These are phyloP conservation scores for Plebejus argus DNA, from an alignment of 2,888 invertebrate genomes.

Conservation along the genomic window DNA sequence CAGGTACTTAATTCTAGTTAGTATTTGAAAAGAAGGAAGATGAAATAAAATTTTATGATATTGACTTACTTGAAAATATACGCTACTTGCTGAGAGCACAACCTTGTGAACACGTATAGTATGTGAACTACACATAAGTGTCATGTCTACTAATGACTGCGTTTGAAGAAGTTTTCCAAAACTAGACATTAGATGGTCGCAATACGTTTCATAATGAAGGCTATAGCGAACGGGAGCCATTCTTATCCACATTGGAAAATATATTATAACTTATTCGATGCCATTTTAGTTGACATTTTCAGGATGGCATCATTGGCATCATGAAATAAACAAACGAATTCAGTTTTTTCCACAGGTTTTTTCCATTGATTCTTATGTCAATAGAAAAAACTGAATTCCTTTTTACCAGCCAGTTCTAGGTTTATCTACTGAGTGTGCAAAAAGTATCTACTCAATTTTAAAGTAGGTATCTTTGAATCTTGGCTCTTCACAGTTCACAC, in stretches of 20 bases:
- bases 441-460: background rate
- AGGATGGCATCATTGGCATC: background rate
- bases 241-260: constrained; percentile 21
- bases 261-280: background rate
- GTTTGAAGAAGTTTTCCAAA: constrained; percentile 86
- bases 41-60: background rate
- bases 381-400: no score
- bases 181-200: constrained; percentile 84
- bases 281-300: constrained; percentile 4
- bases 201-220: constrained; percentile 86
- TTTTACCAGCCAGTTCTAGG: background rate
- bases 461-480: no score
- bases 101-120: constrained; percentile 88
- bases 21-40: background rate
- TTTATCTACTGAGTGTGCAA: background rate
- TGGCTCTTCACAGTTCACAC: no score
- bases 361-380: no score
- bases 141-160: constrained; percentile 87
- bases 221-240: constrained; percentile 82
- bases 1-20: no score
- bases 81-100: constrained; percentile 86
- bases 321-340: constrained; percentile 21
- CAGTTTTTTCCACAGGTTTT: background rate
- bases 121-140: constrained; percentile 87
- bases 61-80: constrained; percentile 84